Evolutionary conservation across 2,113 vertebrate genomes (phyloP).

Genomic region (Hiodon tergisus): DNA sequence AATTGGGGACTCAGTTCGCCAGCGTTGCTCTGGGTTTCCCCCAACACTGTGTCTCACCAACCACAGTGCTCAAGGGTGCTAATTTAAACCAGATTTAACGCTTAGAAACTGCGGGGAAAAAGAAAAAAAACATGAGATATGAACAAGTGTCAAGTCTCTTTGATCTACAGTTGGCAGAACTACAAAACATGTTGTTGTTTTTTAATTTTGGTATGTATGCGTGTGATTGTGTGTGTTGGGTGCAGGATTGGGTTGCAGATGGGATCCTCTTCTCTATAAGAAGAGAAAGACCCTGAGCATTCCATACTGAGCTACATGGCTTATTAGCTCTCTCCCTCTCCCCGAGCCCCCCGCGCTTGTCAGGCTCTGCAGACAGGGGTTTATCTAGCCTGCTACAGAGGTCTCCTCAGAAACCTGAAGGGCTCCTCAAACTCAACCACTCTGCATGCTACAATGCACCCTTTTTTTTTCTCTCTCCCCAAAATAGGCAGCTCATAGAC

Average conservation of each 20-base stretch:
- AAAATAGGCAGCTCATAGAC: slow-evolving; percentile 54
- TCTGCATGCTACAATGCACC: slow-evolving; percentile 44
- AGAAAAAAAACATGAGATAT: slow-evolving; percentile 30
- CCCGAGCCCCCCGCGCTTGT: slow-evolving; percentile 32
- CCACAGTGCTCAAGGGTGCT: slow-evolving; percentile 29
- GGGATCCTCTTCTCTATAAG: slow-evolving; percentile 26
- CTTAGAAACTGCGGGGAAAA: slow-evolving; percentile 23
- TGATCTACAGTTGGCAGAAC: slow-evolving; percentile 36
- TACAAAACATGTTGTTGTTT: slow-evolving; percentile 25
- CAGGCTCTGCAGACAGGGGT: slow-evolving; percentile 44
- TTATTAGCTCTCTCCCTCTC: slow-evolving; percentile 41
- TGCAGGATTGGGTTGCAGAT: slow-evolving; percentile 18
- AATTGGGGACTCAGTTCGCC: slow-evolving; percentile 22
- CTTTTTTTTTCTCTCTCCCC: slow-evolving; percentile 29
- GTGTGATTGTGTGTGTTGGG: slow-evolving; percentile 23
- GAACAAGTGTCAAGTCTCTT: slow-evolving; percentile 40
- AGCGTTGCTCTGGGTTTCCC: slow-evolving; percentile 27
- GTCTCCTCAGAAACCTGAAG: slow-evolving; percentile 46
- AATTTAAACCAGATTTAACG: slow-evolving; percentile 38
- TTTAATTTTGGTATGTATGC: slow-evolving; percentile 25
- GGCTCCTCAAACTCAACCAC: slow-evolving; percentile 58
- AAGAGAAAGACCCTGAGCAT: slow-evolving; percentile 31
- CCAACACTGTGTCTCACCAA: slow-evolving; percentile 35
- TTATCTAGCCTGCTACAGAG: slow-evolving; percentile 53
- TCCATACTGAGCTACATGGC: slow-evolving; percentile 32